Percentiles rank a stretch among this genome's conserved stretches.
phyloP scores from a whole-genome alignment of 2,888 invertebrate genomes.

The Tillus elongatus region DNA sequence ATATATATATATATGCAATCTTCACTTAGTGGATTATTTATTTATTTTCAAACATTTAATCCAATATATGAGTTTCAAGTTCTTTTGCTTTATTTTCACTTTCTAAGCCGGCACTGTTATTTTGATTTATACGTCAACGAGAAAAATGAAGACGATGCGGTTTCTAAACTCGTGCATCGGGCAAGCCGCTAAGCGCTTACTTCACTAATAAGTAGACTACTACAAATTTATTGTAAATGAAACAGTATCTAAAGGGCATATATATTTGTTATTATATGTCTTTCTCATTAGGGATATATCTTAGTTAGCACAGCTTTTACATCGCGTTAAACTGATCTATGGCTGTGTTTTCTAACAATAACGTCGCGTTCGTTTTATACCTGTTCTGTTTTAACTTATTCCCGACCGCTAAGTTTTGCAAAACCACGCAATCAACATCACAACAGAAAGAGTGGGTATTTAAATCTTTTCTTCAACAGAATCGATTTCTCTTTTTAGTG shows the following conservation, averaged over 20 bases:
- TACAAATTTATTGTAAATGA: constrained; percentile 38
- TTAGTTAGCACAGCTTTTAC: constrained; percentile 26
- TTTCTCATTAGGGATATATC: constrained; percentile 37
- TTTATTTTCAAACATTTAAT: too few relatives aligned
- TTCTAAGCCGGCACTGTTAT: too few relatives aligned
- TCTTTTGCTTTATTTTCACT: too few relatives aligned
- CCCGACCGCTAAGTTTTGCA: too few relatives aligned
- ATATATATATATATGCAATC: too few relatives aligned
- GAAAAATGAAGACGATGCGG: constrained; percentile 16
- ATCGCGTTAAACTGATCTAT: neutral
- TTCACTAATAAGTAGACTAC: constrained; percentile 30
- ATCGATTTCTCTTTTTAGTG: too few relatives aligned
- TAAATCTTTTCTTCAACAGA: too few relatives aligned
- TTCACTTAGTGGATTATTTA: too few relatives aligned
- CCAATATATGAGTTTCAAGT: too few relatives aligned
- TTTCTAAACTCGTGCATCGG: constrained; percentile 26
- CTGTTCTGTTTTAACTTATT: too few relatives aligned
- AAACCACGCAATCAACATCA: too few relatives aligned
- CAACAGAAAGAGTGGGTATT: too few relatives aligned
- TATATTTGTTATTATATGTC: constrained; percentile 38
- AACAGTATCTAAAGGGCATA: constrained; percentile 40
- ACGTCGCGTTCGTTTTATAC: neutral
- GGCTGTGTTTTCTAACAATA: neutral
- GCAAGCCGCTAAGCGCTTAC: constrained; percentile 25
- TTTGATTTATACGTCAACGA: neutral